phyloP scores from a whole-genome alignment of 2,888 invertebrate species.

The Drosophila subsilvestris region DNA sequence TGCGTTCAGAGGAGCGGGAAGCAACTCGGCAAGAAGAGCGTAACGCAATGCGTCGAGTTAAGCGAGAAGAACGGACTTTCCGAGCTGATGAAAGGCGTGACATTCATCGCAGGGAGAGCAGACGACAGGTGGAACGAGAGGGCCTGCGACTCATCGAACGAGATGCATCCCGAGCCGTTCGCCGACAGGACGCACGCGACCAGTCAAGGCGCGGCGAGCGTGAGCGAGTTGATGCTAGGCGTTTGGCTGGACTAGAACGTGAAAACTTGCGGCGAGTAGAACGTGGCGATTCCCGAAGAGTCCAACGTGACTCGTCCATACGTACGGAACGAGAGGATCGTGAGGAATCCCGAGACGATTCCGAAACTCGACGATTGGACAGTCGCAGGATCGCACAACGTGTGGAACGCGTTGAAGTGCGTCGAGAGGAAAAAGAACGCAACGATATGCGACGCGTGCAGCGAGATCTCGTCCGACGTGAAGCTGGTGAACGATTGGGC shows the following conservation, averaged over 20 bases:
- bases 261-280: conserved; percentile 4
- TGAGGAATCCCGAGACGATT: neutral
- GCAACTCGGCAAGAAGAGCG: conserved; percentile 1
- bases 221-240: conserved; percentile 6
- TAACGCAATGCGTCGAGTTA: neutral
- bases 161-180: neutral
- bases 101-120: neutral
- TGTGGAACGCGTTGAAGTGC: too few relatives aligned
- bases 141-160: conserved; percentile 1
- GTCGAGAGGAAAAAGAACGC: neutral
- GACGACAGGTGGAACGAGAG: neutral
- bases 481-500: neutral
- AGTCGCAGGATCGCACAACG: neutral
- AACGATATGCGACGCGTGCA: neutral
- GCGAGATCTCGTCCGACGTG: neutral
- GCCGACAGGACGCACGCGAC: conserved; percentile 14
- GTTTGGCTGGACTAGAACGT: neutral
- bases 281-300: conserved; percentile 1
- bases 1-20: neutral
- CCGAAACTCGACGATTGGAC: neutral
- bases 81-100: neutral
- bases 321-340: neutral
- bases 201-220: neutral
- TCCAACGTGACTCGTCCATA: neutral
- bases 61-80: neutral